Evolutionary conservation across 2,113 vertebrate genomes (phyloP), one percentile per base, ranked within the genome.

Genomic region (Mastomys natalensis): DNA sequence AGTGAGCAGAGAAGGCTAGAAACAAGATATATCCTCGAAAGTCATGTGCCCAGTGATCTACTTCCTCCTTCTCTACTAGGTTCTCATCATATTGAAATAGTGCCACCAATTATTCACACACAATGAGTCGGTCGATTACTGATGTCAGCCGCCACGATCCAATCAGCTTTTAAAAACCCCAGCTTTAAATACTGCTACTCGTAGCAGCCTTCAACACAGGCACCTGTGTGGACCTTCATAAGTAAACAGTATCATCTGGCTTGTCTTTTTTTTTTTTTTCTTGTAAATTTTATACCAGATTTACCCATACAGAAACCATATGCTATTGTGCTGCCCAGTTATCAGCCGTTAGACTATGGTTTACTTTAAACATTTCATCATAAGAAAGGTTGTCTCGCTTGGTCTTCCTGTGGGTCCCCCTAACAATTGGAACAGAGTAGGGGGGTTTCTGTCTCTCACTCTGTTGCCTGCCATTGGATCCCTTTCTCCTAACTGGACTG

Each of bases 331-430:
- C 48, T 29, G 12, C 60, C n/a, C 60, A 58, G 66, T 60, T 48
- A 31, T 58, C 8, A 51, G 55, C 3, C 48, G 26, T 95, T 81
- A 76, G 12, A 84, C 48, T 74, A 29, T 22, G 37, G 7, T 62
- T 88, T 73, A 22, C 43, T 81, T 82, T 48, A 68, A 64, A 40
- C 9, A 17, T 34, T n/a, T 74, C 22, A 2, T 70, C 17, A 15
- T 78, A 92, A 92, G 92, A 53, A 94, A 81, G 34, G 90, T 82
- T 55, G 40, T 40, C 55, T 92, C 48, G 29, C 11, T 66, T 66
- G 64, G 26, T 13, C 29, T 31, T 66, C 64, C 13, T 66, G 29
- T 31, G 4, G 64, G 64, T 66, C 29, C 64, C 62, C 64, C 29
- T 66, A 66, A 66, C 64, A 66, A 13, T 66, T 66, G 64, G 29